Evolutionary conservation across 1,140 invertebrate species (phyloP).

Genomic region (Centruroides sculpturatus): DNA sequence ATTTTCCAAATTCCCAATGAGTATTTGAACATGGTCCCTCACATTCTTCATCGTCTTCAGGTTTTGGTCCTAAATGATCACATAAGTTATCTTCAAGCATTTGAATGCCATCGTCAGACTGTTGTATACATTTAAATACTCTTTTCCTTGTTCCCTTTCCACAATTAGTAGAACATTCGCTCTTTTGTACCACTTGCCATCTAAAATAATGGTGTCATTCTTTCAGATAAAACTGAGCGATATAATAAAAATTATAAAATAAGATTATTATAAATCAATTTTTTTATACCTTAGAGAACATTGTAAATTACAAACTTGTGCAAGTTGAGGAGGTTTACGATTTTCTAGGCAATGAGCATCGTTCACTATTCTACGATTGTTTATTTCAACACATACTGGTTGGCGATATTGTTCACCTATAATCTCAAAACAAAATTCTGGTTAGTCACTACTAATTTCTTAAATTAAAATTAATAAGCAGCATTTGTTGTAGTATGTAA

Average conservation of each 20-base stretch:
- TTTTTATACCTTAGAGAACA: conserved; percentile 21
- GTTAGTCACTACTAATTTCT: neutral
- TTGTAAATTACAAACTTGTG: conserved; percentile 13
- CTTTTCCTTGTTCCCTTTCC: conserved; percentile 43
- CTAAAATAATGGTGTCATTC: neutral
- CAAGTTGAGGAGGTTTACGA: conserved; percentile 5
- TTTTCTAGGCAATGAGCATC: conserved; percentile 18
- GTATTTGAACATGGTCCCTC: conserved; percentile 45
- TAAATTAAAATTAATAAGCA: neutral
- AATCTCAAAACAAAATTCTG: conserved; percentile 11
- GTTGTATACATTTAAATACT: conserved; percentile 33
- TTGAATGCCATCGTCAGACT: conserved; percentile 5
- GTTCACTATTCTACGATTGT: conserved; percentile 16
- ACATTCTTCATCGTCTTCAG: conserved; percentile 41
- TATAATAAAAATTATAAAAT: neutral
- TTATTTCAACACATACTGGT: conserved; percentile 21
- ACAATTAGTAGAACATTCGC: conserved; percentile 53
- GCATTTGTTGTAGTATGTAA: neutral
- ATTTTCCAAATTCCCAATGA: conserved; percentile 53
- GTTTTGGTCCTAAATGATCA: conserved; percentile 34
- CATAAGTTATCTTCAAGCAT: conserved; percentile 31
- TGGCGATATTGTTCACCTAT: conserved; percentile 23
- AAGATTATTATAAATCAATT: neutral
- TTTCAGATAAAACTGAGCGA: neutral
- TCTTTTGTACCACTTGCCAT: neutral